These are phyloP conservation scores for Peromyscus melanophrys DNA, from an alignment of 2,797 vertebrate genomes.

Conservation along the genomic window DNA sequence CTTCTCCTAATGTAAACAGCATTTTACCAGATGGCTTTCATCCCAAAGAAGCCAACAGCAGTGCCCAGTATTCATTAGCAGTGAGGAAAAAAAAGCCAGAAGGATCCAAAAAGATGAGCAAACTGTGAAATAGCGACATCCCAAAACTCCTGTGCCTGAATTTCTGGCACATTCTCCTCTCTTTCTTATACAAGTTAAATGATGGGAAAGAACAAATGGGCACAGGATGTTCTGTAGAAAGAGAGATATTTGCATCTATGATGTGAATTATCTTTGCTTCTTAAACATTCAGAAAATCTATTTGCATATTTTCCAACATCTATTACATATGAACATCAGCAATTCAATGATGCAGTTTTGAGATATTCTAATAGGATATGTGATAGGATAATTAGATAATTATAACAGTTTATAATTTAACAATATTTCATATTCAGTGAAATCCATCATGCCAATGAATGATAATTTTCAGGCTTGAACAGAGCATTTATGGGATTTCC, in stretches of 20 bases:
- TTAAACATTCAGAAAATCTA: conserved; percentile 22
- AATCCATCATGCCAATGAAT: conserved; percentile 73
- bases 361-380: conserved; percentile 65
- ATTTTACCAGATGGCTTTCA: conserved; percentile 3
- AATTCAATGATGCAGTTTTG: conserved; percentile 44
- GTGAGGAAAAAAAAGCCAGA: not conserved
- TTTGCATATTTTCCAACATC: conserved; percentile 7
- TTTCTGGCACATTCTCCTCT: not conserved
- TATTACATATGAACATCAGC: not conserved
- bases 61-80: not conserved
- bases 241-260: not conserved
- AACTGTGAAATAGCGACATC: not conserved
- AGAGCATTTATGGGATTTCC: conserved; percentile 9
- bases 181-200: not conserved
- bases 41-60: not conserved
- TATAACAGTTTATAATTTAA: not conserved
- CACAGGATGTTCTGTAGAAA: not conserved
- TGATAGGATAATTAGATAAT: conserved; percentile 75
- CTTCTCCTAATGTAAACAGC: conserved; percentile 26
- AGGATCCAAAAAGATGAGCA: not conserved
- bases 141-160: not conserved
- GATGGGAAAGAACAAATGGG: too few relatives aligned
- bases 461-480: conserved; percentile 69
- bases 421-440: conserved; percentile 42
- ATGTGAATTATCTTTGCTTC: not conserved